Conservation (phyloP, 2,797 vertebrate genomes). For the Atherinosoma microstoma region DNA sequence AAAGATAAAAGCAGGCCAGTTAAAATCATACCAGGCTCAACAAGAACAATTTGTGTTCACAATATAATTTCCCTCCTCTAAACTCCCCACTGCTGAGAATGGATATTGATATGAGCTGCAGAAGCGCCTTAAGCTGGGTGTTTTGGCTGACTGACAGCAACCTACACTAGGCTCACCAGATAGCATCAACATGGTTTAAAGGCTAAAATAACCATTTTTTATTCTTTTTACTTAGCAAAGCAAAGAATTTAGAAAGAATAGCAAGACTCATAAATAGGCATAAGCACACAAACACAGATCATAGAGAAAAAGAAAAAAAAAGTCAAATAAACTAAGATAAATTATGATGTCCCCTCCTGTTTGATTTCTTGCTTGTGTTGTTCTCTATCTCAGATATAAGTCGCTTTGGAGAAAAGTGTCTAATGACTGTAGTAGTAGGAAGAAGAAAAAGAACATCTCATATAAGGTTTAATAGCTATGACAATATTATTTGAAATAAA, state of each 20-base stretch:
- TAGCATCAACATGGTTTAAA: constrained; percentile 51
- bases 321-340: too few relatives aligned
- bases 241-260: constrained; percentile 20
- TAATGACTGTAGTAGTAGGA: neutral
- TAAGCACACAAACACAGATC: neutral
- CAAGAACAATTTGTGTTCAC: constrained; percentile 46
- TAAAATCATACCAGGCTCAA: constrained; percentile 46
- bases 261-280: constrained; percentile 4
- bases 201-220: constrained; percentile 42
- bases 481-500: constrained; percentile 17
- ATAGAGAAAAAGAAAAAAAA: neutral
- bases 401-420: too few relatives aligned
- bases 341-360: too few relatives aligned
- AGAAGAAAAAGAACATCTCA: neutral
- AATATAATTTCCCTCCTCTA: constrained; percentile 41
- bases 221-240: constrained; percentile 7
- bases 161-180: constrained; percentile 38
- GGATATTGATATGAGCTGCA: constrained; percentile 43
- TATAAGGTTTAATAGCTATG: constrained; percentile 9
- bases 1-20: constrained; percentile 66
- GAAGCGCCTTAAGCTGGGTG: constrained; percentile 31
- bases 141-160: constrained; percentile 55
- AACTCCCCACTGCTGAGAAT: constrained; percentile 48
- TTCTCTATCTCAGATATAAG: too few relatives aligned
- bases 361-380: too few relatives aligned